A percentile compares a stretch with the other conserved stretches of the same genome.
Conservation (phyloP, 1,140 invertebrate genomes). For the Bombus soroeensis region DNA sequence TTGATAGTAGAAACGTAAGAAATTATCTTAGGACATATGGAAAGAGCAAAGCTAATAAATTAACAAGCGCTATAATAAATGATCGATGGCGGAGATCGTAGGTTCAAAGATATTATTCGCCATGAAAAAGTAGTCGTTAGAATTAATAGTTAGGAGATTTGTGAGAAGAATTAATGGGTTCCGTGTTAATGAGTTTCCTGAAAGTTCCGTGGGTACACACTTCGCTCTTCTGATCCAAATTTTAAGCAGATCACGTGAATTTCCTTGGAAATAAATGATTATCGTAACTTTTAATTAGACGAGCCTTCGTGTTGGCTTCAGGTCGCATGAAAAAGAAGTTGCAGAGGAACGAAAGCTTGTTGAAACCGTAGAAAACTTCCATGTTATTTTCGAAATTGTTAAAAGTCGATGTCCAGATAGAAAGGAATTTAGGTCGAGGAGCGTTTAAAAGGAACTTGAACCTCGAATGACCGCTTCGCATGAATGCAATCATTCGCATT, state of each 20-base stretch:
- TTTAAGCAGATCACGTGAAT: background rate
- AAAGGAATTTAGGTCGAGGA: constrained; percentile 28
- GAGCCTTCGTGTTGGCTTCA: background rate
- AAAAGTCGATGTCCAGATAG: no score
- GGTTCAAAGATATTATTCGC: no score
- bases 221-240: background rate
- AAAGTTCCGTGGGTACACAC: background rate
- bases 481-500: constrained; percentile 23
- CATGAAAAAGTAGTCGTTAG: background rate
- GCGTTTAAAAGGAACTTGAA: constrained; percentile 10
- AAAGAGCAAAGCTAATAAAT: background rate
- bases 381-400: no score
- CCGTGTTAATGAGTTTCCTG: background rate
- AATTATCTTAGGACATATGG: background rate
- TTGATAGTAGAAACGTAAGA: background rate
- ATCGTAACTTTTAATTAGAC: constrained; percentile 49
- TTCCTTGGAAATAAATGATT: constrained; percentile 2
- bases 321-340: background rate
- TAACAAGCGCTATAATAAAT: background rate
- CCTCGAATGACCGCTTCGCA: background rate
- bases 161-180: background rate
- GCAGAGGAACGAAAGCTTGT: background rate
- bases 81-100: background rate
- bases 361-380: no score
- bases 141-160: background rate